These are phyloP conservation scores for Nerophis ophidion DNA, from an alignment of 2,113 vertebrate genomes.

Conservation along the genomic window DNA sequence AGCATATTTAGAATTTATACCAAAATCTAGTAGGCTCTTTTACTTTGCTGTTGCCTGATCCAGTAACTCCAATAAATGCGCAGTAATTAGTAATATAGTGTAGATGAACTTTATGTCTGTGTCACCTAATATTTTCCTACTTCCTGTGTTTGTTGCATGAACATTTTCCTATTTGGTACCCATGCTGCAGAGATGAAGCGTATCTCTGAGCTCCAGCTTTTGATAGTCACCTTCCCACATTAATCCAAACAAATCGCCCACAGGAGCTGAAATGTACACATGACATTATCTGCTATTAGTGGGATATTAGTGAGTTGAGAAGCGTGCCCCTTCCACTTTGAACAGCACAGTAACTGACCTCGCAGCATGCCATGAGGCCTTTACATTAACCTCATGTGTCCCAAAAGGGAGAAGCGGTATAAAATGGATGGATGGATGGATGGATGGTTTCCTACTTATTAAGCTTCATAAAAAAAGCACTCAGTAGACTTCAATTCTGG, in stretches of 20 bases:
- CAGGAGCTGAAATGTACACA: conserved; percentile 43
- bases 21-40: not conserved
- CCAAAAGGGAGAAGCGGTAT: no score
- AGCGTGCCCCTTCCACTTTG: conserved; percentile 8
- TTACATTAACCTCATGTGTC: not conserved
- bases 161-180: not conserved
- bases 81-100: not conserved
- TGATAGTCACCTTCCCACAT: conserved; percentile 53
- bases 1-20: not conserved
- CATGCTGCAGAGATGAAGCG: conserved; percentile 45
- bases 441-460: not conserved
- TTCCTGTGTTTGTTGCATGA: not conserved
- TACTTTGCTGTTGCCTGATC: no score
- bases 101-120: not conserved
- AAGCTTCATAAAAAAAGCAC: not conserved
- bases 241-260: conserved; percentile 58
- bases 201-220: conserved; percentile 29
- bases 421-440: no score
- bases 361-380: conserved; percentile 8
- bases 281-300: conserved; percentile 59
- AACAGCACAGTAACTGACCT: conserved; percentile 9
- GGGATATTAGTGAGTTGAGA: conserved; percentile 37
- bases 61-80: no score
- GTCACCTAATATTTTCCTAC: not conserved
- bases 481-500: not conserved